A percentile compares a stretch with the other conserved stretches of the same genome.
Evolutionary conservation across 2,888 invertebrate genomes (phyloP).

Genomic region (Himalopsyche tibetana): DNA sequence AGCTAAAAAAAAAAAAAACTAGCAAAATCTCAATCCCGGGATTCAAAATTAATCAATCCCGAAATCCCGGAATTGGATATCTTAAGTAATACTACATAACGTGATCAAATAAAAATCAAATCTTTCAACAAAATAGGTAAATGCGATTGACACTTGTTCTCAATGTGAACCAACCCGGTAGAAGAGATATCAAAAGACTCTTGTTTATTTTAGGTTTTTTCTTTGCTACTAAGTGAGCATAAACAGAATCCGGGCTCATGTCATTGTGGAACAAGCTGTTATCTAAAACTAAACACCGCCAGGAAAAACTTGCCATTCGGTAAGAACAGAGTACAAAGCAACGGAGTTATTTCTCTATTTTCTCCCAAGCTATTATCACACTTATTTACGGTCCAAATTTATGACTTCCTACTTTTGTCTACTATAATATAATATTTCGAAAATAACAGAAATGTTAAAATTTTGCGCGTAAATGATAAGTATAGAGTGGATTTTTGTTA

Average conservation of each 20-base stretch:
- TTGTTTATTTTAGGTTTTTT: neutral
- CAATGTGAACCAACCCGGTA: neutral
- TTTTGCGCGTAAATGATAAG: neutral
- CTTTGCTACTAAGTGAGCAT: neutral
- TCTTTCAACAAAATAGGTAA: no score
- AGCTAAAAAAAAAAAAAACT: no score
- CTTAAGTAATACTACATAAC: no score
- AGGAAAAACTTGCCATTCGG: neutral
- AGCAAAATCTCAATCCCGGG: no score
- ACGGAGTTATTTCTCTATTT: neutral
- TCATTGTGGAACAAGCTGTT: constrained; percentile 28
- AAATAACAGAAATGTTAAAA: neutral
- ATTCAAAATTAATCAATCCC: no score
- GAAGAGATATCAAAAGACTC: neutral
- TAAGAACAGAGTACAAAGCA: neutral
- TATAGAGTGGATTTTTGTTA: no score
- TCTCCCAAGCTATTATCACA: neutral
- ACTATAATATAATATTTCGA: neutral
- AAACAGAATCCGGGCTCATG: neutral
- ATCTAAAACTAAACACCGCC: neutral
- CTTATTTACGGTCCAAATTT: neutral
- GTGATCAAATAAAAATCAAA: no score
- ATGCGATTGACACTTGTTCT: no score
- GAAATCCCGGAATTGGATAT: no score
- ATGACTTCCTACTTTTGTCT: neutral